phyloP scores from a whole-genome alignment of 2,888 invertebrate genomes.

The Drosophila paucipuncta region DNA sequence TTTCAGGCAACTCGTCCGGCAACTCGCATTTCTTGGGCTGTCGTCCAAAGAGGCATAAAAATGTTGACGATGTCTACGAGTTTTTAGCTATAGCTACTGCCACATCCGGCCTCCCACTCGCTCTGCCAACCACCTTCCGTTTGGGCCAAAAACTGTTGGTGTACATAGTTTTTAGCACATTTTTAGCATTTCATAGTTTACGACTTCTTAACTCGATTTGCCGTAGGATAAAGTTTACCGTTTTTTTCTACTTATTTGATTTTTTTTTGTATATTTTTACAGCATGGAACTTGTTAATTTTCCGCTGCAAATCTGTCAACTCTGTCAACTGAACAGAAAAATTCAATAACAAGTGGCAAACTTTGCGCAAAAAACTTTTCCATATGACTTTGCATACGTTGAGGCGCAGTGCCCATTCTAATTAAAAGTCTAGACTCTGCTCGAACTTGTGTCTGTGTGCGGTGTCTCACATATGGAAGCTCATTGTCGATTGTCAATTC shows the following conservation, averaged over 20 bases:
- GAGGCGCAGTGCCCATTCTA: slow-evolving; percentile 57
- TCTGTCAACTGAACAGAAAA: slow-evolving; percentile 39
- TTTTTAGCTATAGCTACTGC: slow-evolving; percentile 62
- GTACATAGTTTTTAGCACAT: slow-evolving; percentile 66
- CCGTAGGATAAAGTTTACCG: slow-evolving; percentile 69
- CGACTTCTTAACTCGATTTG: slow-evolving; percentile 77
- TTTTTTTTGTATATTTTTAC: slow-evolving; percentile 16
- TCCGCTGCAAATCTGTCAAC: slow-evolving; percentile 81
- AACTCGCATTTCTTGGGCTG: slow-evolving; percentile 29
- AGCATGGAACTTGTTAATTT: slow-evolving; percentile 76
- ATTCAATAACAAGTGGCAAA: slow-evolving; percentile 66
- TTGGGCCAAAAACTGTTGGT: slow-evolving; percentile 29
- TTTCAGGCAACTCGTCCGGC: slow-evolving; percentile 24
- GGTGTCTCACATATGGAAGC: slow-evolving; percentile 1
- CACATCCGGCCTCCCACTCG: slow-evolving; percentile 36
- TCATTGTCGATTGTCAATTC: slow-evolving; percentile 50
- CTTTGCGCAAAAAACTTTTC: slow-evolving; percentile 56
- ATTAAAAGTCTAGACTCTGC: slow-evolving; percentile 74
- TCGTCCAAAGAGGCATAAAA: slow-evolving; percentile 54
- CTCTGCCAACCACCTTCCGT: slow-evolving; percentile 18
- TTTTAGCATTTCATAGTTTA: slow-evolving; percentile 72
- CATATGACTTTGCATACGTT: slow-evolving; percentile 50
- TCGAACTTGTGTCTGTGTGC: slow-evolving; percentile 36
- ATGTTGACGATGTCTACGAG: slow-evolving; percentile 56
- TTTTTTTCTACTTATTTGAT: slow-evolving; percentile 29